Evolutionary conservation across 2,888 invertebrate genomes (phyloP).

Genomic region (Cephus pulcher): DNA sequence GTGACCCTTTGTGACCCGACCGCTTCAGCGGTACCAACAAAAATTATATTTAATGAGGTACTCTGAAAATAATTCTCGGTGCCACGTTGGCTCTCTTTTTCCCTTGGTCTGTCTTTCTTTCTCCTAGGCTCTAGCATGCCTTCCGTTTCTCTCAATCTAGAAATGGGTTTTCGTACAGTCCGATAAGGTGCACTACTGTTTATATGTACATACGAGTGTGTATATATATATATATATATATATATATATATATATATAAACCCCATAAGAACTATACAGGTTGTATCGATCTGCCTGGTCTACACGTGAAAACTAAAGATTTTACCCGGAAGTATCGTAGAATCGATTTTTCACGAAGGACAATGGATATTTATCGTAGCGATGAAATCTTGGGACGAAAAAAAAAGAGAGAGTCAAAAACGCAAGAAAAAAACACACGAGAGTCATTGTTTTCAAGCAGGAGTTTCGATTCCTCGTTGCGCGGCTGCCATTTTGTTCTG

Average conservation of each 20-base stretch:
- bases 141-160: background rate
- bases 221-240: background rate
- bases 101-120: background rate
- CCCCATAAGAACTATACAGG: background rate
- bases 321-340: background rate
- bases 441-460: background rate
- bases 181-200: background rate
- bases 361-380: background rate
- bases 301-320: background rate
- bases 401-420: background rate
- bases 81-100: background rate
- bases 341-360: background rate
- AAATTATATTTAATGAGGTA: constrained; percentile 33
- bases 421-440: background rate
- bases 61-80: constrained; percentile 22
- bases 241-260: background rate
- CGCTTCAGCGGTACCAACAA: constrained; percentile 11
- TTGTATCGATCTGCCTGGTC: background rate
- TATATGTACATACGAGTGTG: background rate
- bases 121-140: background rate
- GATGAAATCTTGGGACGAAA: background rate
- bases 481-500: background rate
- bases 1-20: constrained; percentile 22
- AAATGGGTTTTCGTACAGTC: background rate
- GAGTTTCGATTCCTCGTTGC: background rate